Evolutionary conservation across 2,113 vertebrate species (phyloP).

Genomic region (Phylloscopus trochiloides): DNA sequence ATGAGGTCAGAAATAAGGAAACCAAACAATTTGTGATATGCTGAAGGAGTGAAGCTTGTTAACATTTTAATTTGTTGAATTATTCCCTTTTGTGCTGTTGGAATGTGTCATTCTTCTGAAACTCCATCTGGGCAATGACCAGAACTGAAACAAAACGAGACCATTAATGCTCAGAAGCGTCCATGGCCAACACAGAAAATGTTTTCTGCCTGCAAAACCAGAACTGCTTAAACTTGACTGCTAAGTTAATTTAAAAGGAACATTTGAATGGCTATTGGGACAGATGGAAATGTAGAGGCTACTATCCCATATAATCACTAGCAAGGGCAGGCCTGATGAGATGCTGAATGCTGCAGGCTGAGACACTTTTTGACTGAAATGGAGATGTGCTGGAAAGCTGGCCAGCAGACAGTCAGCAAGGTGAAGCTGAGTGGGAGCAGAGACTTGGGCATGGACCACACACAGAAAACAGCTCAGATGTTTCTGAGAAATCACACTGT

Average conservation of each 20-base stretch:
- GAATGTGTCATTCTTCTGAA: neutral
- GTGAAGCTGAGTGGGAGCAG: neutral
- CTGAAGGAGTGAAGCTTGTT: neutral
- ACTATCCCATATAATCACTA: neutral
- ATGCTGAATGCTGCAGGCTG: neutral
- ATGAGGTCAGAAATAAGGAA: neutral
- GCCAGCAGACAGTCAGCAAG: neutral
- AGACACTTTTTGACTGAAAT: neutral
- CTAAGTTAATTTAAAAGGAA: conserved; percentile 11
- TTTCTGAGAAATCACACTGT: neutral
- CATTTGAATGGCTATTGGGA: neutral
- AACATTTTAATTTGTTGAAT: conserved; percentile 23
- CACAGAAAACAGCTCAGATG: neutral
- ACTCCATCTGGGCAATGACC: conserved; percentile 18
- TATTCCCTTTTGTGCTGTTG: neutral
- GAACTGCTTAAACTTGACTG: neutral
- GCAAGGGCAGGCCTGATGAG: neutral
- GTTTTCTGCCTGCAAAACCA: neutral
- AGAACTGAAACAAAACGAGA: neutral
- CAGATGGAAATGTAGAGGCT: neutral
- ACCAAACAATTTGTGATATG: neutral
- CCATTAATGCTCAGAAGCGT: neutral
- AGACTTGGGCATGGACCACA: neutral
- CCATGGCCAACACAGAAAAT: neutral
- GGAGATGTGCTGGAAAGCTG: neutral